Evolutionary conservation across 2,888 invertebrate genomes (phyloP), one percentile per base, ranked within the genome.

Genomic region (Dysmachus trigonus): DNA sequence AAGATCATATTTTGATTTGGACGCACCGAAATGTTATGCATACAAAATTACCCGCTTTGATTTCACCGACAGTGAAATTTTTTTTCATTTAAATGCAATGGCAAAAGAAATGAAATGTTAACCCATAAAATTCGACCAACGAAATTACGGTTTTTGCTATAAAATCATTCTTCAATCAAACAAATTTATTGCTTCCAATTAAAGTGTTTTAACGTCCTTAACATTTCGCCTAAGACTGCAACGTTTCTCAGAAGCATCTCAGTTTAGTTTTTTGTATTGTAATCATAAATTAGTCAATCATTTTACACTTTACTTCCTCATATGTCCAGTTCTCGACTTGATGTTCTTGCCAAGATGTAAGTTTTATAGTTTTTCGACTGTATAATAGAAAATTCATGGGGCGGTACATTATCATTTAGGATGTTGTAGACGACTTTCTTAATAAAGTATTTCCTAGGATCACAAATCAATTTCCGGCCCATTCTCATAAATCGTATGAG

Each of bases 381-480:
- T 8, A n/a, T n/a, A 6, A 51, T 10, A 22, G 0, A 62, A n/a
- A 62, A 22, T 62, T 62, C 27, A 22, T 62, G 18, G 10, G 62
- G 62, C 62, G 10, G 10, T 18, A 10, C 7, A n/a, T 47, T 47
- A 27, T 22, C 27, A 62, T 18, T 62, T 18, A 22, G 27, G 7
- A 8, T 2, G 3, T 18, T 18, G 8, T 10, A 62, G 27, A 27
- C 22, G 18, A 22, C 22, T 22, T 62, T 27, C 18, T 22, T 47
- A 47, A 47, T 47, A 47, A 47, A n/a, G 6, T n/a, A 47, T 47
- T 47, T 47, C 41, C 18, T 79, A 27, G 10, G 30, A 31, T 41
- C 51, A 51, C 47, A 47, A 38, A 76, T 62, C 79, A 51, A 79
- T 79, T 79, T 47, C 79, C 79, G 79, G 41, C 51, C n/a, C 30